These are phyloP conservation scores for Drosophila seclusa DNA, from an alignment of 2,888 invertebrate species.

Conservation along the genomic window DNA sequence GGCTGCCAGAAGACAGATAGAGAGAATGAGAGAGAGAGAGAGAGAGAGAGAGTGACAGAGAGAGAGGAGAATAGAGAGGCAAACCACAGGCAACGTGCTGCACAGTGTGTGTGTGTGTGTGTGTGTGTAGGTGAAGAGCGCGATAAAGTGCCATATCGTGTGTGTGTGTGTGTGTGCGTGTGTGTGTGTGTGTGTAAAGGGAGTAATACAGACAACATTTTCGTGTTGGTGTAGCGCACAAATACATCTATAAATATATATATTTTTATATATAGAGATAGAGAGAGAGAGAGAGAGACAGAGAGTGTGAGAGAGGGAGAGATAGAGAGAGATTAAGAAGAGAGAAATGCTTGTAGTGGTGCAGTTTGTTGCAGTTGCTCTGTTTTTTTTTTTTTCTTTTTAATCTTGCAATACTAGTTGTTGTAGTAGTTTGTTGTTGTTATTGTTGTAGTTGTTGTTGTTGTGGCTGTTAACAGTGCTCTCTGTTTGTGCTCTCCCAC, in stretches of 20 bases:
- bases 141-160: slow-evolving; percentile 26
- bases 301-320: slow-evolving; percentile 30
- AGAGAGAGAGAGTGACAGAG: slow-evolving; percentile 14
- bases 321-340: slow-evolving; percentile 5
- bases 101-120: slow-evolving; percentile 18
- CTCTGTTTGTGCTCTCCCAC: slow-evolving; percentile 90
- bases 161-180: slow-evolving; percentile 15
- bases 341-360: slow-evolving; percentile 26
- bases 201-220: slow-evolving; percentile 33
- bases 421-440: slow-evolving; percentile 31
- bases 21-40: slow-evolving; percentile 17
- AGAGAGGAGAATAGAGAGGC: slow-evolving; percentile 30
- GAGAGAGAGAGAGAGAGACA: slow-evolving; percentile 19
- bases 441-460: slow-evolving; percentile 22
- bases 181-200: slow-evolving; percentile 10
- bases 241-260: slow-evolving; percentile 23
- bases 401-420: slow-evolving; percentile 28
- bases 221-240: slow-evolving; percentile 34
- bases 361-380: slow-evolving; percentile 16
- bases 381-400: slow-evolving; percentile 15
- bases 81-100: slow-evolving; percentile 59
- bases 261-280: slow-evolving; percentile 3
- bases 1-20: slow-evolving; percentile 6
- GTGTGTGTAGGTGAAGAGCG: slow-evolving; percentile 23
- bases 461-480: slow-evolving; percentile 54